phyloP scores from a whole-genome alignment of 2,888 invertebrate species.

The Ophion obscuratus region DNA sequence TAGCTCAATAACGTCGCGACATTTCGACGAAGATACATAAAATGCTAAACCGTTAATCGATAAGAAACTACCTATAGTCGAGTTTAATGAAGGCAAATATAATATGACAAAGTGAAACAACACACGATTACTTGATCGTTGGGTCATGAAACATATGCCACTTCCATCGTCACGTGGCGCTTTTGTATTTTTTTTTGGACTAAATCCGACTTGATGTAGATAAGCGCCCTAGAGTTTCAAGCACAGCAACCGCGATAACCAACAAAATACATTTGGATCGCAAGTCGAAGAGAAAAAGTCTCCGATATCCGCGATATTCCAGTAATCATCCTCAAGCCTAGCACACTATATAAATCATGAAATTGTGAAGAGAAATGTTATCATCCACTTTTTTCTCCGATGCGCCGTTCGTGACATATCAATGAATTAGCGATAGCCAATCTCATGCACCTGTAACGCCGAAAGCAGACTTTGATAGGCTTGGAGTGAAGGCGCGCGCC shows the following conservation, averaged over 20 bases:
- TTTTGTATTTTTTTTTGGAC: background rate
- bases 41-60: conserved; percentile 33
- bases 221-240: too few relatives aligned
- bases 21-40: conserved; percentile 11
- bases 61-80: conserved; percentile 14
- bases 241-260: background rate
- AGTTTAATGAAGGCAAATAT: conserved; percentile 11
- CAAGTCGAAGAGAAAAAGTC: background rate
- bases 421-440: background rate
- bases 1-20: background rate
- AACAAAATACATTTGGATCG: background rate
- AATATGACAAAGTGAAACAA: background rate
- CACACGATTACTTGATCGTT: background rate
- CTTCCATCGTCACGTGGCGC: background rate
- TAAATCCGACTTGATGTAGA: background rate
- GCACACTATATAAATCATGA: background rate
- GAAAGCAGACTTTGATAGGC: background rate
- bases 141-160: background rate
- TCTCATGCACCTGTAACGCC: too few relatives aligned
- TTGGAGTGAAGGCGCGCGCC: background rate
- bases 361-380: background rate
- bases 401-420: background rate
- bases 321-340: background rate
- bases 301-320: background rate
- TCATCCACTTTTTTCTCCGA: background rate